Conservation (phyloP, 2,113 vertebrate species). For the Chiloscyllium plagiosum region DNA sequence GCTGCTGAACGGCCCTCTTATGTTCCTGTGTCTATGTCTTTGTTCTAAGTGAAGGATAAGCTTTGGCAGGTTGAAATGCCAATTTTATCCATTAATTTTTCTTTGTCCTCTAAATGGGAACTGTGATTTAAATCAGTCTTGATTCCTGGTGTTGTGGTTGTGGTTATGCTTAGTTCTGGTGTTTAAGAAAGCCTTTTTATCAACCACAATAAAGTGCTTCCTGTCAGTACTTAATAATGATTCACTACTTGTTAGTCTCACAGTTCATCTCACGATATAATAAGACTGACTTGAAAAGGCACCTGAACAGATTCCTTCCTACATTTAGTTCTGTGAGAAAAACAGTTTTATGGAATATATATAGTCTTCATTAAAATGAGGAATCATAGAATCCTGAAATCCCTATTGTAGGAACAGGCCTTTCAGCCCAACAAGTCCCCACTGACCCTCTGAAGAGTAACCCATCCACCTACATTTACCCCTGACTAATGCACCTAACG, state of each 20-base stretch:
- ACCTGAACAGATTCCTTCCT: neutral
- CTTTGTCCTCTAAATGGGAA: neutral
- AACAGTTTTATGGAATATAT: neutral
- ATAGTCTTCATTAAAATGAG: neutral
- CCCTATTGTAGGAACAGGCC: no score
- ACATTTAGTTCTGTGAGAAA: neutral
- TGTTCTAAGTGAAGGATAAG: neutral
- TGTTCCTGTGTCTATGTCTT: no score
- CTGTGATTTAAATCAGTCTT: neutral
- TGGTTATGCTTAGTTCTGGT: neutral
- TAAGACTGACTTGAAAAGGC: neutral
- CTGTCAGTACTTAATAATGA: neutral
- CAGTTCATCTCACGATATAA: neutral
- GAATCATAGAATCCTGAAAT: neutral
- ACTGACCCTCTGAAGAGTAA: no score
- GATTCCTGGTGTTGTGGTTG: neutral
- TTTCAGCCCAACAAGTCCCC: no score
- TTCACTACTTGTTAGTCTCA: neutral
- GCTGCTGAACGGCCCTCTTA: no score
- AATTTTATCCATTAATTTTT: neutral
- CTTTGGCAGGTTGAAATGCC: neutral
- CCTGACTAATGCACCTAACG: no score
- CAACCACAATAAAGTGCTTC: neutral
- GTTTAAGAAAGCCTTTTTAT: neutral
- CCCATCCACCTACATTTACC: no score